Evolutionary conservation across 2,113 vertebrate species (phyloP).

Genomic region (Cinclus cinclus): DNA sequence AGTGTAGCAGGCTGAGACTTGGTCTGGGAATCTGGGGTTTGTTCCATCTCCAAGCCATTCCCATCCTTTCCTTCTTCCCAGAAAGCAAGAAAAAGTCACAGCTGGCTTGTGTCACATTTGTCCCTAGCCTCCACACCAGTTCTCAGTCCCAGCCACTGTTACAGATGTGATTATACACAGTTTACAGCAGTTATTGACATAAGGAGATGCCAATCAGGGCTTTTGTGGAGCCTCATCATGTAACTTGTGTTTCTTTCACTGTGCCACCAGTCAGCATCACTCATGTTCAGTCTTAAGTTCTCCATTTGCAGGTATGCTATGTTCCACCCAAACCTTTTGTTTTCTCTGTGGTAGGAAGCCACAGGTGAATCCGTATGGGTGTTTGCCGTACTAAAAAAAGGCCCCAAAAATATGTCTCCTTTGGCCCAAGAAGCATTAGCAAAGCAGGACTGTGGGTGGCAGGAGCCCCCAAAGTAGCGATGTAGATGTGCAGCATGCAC

Average conservation of each 20-base stretch:
- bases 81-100: neutral
- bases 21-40: neutral
- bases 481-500: neutral
- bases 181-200: neutral
- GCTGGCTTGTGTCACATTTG: neutral
- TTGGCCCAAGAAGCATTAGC: neutral
- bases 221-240: neutral
- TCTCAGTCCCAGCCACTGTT: neutral
- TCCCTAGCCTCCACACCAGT: neutral
- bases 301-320: rapidly evolving
- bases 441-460: neutral
- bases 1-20: neutral
- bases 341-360: neutral
- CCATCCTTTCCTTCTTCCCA: neutral
- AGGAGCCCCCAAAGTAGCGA: neutral
- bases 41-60: neutral
- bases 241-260: neutral
- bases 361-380: neutral
- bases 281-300: neutral
- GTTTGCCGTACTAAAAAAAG: neutral
- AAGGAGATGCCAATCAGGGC: neutral
- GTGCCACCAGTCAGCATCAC: rapidly evolving
- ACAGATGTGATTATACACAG: neutral
- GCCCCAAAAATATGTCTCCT: neutral
- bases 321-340: neutral